Base-by-base conservation (phyloP, 1,140 invertebrate genomes). In the Chelonus insularis region DNA sequence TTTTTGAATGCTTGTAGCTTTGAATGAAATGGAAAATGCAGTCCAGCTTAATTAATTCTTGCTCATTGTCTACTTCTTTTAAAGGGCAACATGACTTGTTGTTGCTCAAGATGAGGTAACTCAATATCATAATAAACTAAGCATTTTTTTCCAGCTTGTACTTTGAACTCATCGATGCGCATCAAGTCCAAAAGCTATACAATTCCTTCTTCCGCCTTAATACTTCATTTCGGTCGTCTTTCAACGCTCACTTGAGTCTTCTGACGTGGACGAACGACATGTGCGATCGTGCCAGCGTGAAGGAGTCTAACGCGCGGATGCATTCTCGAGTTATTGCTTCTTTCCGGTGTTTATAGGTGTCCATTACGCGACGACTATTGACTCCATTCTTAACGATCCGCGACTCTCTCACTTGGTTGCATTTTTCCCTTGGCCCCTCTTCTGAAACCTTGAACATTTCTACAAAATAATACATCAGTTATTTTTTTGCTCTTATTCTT, bases 271-370 rank as follows among this genome's bases (percentile, higher is more conserved):
- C 23, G 48, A 51, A 60, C 58, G 58, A 52, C 50, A 52, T 60
- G 58, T 52, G 58, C 58, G 48, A 60, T 52, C 58, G 58, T 36
- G n/a, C 50, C 58, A 60, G 58, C 58, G 50, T 60, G 58, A 60
- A 60, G 58, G 25, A 43, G 23, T 43, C 18, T 34, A 59, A 51
- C 66, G 64, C 68, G 66, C 66, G 69, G 72, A 74, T 69, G 71
- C 66, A 66, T 69, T 71, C 59, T 62, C 69, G 63, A 77, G 71
- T 75, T 77, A 75, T 77, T 73, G 72, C 70, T 63, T 71, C 70
- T 75, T 75, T 77, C 75, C 73, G 75, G 72, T 67, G 64, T 70
- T 74, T 69, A 72, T 71, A 73, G 72, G 73, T 74, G 70, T 77
- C 73, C 73, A 74, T 75, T 74, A 75, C 73, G 63, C 50, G 55